phyloP scores from a whole-genome alignment of 2,888 invertebrate genomes.

The Blastobasis lacticolella region DNA sequence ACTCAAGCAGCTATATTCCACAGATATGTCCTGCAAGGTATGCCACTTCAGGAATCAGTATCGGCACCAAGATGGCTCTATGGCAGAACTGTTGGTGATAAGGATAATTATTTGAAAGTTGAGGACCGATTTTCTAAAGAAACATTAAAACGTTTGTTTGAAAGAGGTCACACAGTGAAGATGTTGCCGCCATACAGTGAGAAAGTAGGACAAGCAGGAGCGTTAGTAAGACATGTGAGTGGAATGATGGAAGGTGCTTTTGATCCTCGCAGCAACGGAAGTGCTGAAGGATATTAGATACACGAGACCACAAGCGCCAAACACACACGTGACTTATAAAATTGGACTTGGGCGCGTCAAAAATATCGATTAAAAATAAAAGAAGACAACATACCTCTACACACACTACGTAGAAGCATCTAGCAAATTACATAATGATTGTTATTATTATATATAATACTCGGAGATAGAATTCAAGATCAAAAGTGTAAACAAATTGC shows the following conservation, averaged over 20 bases:
- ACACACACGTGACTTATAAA: too few relatives aligned
- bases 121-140: constrained; percentile 47
- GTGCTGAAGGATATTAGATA: constrained; percentile 50
- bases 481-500: too few relatives aligned
- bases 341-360: too few relatives aligned
- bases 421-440: too few relatives aligned
- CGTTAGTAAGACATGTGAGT: constrained; percentile 44
- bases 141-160: constrained; percentile 40
- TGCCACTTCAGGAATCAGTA: constrained; percentile 40
- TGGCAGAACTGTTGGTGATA: constrained; percentile 31
- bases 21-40: constrained; percentile 50
- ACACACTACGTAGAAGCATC: too few relatives aligned
- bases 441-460: too few relatives aligned
- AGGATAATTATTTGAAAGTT: constrained; percentile 30
- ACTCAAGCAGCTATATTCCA: constrained; percentile 63
- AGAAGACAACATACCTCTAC: too few relatives aligned
- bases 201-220: constrained; percentile 49
- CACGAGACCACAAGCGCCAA: too few relatives aligned
- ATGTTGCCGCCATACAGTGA: constrained; percentile 36
- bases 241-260: constrained; percentile 57
- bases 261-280: constrained; percentile 53
- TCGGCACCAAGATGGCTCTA: constrained; percentile 54
- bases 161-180: constrained; percentile 41
- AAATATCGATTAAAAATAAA: too few relatives aligned
- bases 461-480: too few relatives aligned